Evolutionary conservation across 2,113 vertebrate species (phyloP).

Genomic region (Azemiops feae): DNA sequence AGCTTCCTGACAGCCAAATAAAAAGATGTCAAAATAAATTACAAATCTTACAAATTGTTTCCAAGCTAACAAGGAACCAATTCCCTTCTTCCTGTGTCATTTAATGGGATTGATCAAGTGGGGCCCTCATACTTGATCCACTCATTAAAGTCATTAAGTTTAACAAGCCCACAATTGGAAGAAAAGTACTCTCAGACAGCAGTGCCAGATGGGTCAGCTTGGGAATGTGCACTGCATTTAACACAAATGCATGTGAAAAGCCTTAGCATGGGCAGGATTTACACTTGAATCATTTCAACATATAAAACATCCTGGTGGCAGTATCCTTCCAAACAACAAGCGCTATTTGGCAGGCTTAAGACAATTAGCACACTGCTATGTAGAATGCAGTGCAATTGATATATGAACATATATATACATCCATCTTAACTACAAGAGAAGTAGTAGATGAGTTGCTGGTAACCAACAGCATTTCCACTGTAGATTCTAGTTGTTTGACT

Average conservation of each 20-base stretch:
- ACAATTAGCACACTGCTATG: background rate
- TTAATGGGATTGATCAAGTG: background rate
- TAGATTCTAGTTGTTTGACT: background rate
- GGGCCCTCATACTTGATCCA: background rate
- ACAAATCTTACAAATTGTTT: conserved; percentile 13
- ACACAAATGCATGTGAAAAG: background rate
- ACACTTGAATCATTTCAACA: background rate
- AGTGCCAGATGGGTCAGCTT: accelerated
- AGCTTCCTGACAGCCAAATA: background rate
- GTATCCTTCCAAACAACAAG: background rate
- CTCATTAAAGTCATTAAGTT: background rate
- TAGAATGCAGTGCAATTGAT: background rate
- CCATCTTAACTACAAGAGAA: background rate
- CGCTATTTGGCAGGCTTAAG: background rate
- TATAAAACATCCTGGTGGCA: background rate
- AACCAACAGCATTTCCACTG: background rate
- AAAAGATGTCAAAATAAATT: conserved; percentile 11
- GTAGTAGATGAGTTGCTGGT: background rate
- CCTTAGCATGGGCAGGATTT: background rate
- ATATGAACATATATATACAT: background rate
- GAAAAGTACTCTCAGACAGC: background rate
- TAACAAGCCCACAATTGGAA: conserved; percentile 10
- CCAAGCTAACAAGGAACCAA: background rate
- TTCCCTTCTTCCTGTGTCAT: background rate
- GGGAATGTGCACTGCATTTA: background rate